phyloP scores from a whole-genome alignment of 2,888 invertebrate species.

The Drosophila yooni region DNA sequence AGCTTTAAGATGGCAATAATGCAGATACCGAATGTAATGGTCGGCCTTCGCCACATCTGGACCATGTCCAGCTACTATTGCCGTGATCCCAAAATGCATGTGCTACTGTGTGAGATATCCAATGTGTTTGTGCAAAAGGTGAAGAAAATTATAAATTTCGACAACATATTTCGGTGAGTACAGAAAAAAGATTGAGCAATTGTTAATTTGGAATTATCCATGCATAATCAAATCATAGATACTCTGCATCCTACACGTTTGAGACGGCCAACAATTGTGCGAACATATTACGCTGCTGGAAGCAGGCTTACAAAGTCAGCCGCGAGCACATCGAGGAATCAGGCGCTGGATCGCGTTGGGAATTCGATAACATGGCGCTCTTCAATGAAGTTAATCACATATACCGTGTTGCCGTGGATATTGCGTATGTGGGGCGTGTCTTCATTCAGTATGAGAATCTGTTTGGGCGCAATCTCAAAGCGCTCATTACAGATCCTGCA shows the following conservation, averaged over 20 bases:
- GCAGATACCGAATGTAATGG: slow-evolving; percentile 91
- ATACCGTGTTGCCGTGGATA: slow-evolving; percentile 91
- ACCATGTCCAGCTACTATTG: slow-evolving; percentile 94
- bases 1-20: slow-evolving; percentile 90
- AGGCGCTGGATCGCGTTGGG: slow-evolving; percentile 95
- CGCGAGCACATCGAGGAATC: slow-evolving; percentile 94
- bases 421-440: slow-evolving; percentile 92
- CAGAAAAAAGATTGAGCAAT: background rate
- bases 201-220: background rate
- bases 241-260: slow-evolving; percentile 79
- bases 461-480: slow-evolving; percentile 93
- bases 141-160: slow-evolving; percentile 89
- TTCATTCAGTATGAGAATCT: slow-evolving; percentile 95
- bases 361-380: slow-evolving; percentile 93
- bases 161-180: slow-evolving; percentile 91
- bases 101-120: slow-evolving; percentile 92
- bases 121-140: slow-evolving; percentile 93
- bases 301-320: slow-evolving; percentile 90
- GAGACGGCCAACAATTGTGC: slow-evolving; percentile 84
- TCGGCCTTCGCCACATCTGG: slow-evolving; percentile 95
- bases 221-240: slow-evolving; percentile 48
- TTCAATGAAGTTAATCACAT: slow-evolving; percentile 95
- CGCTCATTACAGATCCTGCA: slow-evolving; percentile 94
- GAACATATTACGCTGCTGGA: slow-evolving; percentile 84
- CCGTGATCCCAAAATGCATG: slow-evolving; percentile 93